These are phyloP conservation scores for Xyrauchen texanus DNA, from an alignment of 2,113 vertebrate genomes.

Conservation along the genomic window DNA sequence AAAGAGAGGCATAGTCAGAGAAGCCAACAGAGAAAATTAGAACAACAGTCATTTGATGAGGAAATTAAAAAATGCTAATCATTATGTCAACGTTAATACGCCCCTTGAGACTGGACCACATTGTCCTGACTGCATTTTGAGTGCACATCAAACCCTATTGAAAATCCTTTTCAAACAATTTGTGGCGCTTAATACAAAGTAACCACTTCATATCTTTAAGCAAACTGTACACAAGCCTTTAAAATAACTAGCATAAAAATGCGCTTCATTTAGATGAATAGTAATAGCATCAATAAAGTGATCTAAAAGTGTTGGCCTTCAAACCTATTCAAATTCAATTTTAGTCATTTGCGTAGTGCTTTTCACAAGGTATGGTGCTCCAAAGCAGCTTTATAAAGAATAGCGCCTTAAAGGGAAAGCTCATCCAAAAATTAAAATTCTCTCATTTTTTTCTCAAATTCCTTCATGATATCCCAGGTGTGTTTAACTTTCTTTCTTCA, in stretches of 20 bases:
- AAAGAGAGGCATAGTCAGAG: conserved; percentile 62
- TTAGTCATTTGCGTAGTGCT: too few species aligned
- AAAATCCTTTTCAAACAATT: conserved; percentile 2
- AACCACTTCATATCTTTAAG: conserved; percentile 9
- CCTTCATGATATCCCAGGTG: too few species aligned
- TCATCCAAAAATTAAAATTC: too few species aligned
- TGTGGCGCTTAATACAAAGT: conserved; percentile 8
- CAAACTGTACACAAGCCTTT: background rate
- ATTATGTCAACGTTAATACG: conserved; percentile 94
- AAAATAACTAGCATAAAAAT: background rate
- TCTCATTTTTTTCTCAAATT: too few species aligned
- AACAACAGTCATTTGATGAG: conserved; percentile 90
- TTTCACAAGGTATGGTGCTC: too few species aligned
- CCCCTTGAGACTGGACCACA: conserved; percentile 37
- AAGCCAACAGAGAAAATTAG: conserved; percentile 48
- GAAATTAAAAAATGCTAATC: conserved; percentile 92
- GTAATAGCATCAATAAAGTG: background rate
- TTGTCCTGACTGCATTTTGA: conserved; percentile 33
- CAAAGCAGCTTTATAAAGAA: too few species aligned
- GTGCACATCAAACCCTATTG: conserved; percentile 9
- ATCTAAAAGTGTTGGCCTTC: too few species aligned
- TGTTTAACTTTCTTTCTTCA: too few species aligned
- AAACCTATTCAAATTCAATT: too few species aligned
- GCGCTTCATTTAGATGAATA: background rate
- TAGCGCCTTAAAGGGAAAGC: too few species aligned